These are phyloP conservation scores for Coptodon bakossiorum DNA, from an alignment of 2,113 vertebrate genomes.

Conservation along the genomic window DNA sequence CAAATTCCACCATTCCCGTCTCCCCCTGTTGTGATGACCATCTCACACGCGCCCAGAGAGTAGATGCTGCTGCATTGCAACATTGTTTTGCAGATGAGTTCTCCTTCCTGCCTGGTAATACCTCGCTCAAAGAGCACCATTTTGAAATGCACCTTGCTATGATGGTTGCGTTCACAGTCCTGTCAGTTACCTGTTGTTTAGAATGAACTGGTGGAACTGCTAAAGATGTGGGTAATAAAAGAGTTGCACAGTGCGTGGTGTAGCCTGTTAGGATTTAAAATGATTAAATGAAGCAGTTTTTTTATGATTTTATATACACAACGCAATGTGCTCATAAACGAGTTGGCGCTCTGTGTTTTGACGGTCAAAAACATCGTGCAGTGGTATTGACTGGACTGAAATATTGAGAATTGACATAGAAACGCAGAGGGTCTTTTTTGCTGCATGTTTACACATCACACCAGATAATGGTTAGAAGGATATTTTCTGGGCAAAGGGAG, in stretches of 20 bases:
- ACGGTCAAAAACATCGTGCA: neutral
- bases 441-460: neutral
- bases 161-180: neutral
- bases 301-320: neutral
- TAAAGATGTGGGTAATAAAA: neutral
- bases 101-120: neutral
- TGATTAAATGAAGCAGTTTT: neutral
- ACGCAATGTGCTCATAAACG: neutral
- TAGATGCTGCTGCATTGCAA: neutral
- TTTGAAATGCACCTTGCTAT: neutral
- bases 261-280: neutral
- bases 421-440: neutral
- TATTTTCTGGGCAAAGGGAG: neutral
- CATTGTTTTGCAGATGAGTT: neutral
- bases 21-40: neutral
- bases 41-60: neutral
- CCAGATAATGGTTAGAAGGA: neutral
- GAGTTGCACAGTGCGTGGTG: neutral
- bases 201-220: neutral
- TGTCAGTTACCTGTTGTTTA: neutral
- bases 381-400: neutral
- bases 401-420: neutral
- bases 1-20: neutral
- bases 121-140: neutral
- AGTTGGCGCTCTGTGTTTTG: neutral